Percentiles rank a stretch among this genome's conserved stretches.
phyloP scores from a whole-genome alignment of 2,113 vertebrate species.

The Vicugna pacos region DNA sequence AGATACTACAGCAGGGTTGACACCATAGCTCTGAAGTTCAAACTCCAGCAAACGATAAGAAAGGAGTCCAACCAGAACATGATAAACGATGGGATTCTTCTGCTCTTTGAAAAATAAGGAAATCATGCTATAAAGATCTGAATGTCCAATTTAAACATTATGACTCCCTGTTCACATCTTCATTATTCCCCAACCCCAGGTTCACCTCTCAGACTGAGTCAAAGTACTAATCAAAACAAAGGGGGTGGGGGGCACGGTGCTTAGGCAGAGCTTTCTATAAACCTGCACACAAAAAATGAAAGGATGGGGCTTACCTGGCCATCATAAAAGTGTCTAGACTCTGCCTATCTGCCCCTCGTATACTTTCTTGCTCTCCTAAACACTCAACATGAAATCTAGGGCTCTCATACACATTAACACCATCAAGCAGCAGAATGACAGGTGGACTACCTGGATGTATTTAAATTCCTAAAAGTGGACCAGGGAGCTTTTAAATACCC shows the following conservation, averaged over 20 bases:
- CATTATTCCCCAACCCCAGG: constrained; percentile 66
- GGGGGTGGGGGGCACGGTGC: background rate
- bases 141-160: constrained; percentile 73
- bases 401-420: background rate
- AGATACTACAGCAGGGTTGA: constrained; percentile 79
- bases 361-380: constrained; percentile 7
- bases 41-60: constrained; percentile 79
- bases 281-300: constrained; percentile 40
- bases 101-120: constrained; percentile 82
- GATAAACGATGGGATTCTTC: constrained; percentile 78
- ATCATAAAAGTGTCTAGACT: constrained; percentile 9
- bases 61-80: constrained; percentile 81
- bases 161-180: constrained; percentile 74
- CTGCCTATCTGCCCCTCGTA: background rate
- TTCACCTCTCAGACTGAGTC: constrained; percentile 50
- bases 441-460: background rate
- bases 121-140: constrained; percentile 78
- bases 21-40: constrained; percentile 79
- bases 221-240: constrained; percentile 35
- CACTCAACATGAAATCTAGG: constrained; percentile 27
- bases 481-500: constrained; percentile 31
- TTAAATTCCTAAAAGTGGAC: constrained; percentile 24
- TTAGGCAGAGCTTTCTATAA: background rate
- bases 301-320: constrained; percentile 59
- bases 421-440: constrained; percentile 31